Conservation (phyloP, 2,888 invertebrate species). For the Terebella lapidaria region DNA sequence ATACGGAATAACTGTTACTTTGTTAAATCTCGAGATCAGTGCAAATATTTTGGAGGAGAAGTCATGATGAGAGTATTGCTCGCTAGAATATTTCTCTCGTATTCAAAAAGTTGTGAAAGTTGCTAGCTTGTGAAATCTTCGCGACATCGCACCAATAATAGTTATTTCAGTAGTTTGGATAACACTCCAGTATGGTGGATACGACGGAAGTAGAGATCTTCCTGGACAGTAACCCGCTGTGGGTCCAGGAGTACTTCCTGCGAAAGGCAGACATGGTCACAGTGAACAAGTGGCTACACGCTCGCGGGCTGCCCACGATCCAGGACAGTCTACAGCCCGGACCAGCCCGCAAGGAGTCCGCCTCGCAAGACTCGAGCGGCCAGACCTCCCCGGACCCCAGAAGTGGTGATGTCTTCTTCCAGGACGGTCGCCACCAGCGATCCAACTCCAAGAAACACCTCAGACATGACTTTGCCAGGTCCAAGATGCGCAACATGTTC, state of each 20-base stretch:
- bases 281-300: conserved; percentile 56
- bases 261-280: conserved; percentile 55
- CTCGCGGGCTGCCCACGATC: conserved; percentile 54
- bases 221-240: conserved; percentile 55
- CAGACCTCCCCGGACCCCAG: conserved; percentile 11
- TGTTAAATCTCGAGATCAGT: too few relatives aligned
- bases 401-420: conserved; percentile 31
- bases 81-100: too few relatives aligned
- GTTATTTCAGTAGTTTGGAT: too few relatives aligned
- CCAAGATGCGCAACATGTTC: conserved; percentile 56
- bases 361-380: conserved; percentile 7
- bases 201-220: conserved; percentile 54
- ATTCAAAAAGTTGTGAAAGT: too few relatives aligned
- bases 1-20: too few relatives aligned
- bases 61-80: too few relatives aligned
- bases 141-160: too few relatives aligned
- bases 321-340: conserved; percentile 32
- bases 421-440: conserved; percentile 31
- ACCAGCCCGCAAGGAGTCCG: neutral
- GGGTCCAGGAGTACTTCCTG: conserved; percentile 55
- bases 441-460: conserved; percentile 56
- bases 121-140: too few relatives aligned
- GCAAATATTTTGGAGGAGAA: too few relatives aligned
- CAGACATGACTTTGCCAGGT: conserved; percentile 56
- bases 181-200: too few relatives aligned